A percentile compares a stretch with the other conserved stretches of the same genome.
Conservation (phyloP, 2,797 vertebrate species). For the Crypturellus tataupa region DNA sequence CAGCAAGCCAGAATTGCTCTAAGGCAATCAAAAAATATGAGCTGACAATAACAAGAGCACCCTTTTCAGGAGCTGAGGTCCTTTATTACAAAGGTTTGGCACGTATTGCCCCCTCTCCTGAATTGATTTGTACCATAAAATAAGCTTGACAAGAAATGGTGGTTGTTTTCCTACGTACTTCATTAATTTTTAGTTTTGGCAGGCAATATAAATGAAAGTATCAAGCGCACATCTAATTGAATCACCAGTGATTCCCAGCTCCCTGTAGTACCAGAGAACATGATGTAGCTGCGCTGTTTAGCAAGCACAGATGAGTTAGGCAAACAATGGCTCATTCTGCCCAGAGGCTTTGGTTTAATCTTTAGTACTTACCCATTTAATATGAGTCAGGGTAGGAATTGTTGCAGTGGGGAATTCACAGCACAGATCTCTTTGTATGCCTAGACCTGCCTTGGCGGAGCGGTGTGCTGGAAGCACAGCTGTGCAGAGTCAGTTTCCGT, state of each 20-base stretch:
- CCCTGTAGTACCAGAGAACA: constrained; percentile 64
- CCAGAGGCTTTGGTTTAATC: constrained; percentile 55
- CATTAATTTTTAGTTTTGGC: constrained; percentile 83
- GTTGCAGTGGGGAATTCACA: constrained; percentile 6
- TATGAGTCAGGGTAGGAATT: constrained; percentile 1
- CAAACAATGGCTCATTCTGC: constrained; percentile 64
- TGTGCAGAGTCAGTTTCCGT: not conserved
- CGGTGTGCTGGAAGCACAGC: not conserved
- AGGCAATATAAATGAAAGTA: constrained; percentile 78
- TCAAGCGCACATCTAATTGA: constrained; percentile 77
- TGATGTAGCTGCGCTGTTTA: constrained; percentile 64
- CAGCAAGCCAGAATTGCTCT: not conserved
- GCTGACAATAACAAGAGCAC: constrained; percentile 36
- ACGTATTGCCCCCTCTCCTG: constrained; percentile 53
- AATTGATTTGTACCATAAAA: constrained; percentile 77
- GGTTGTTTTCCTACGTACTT: constrained; percentile 77
- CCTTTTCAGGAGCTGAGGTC: not conserved
- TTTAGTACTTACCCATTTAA: constrained; percentile 25
- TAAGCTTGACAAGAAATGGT: constrained; percentile 72
- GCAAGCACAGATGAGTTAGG: constrained; percentile 59
- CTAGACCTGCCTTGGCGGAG: not conserved
- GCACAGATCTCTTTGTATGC: not conserved
- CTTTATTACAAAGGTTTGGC: constrained; percentile 72
- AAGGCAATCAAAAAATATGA: not conserved
- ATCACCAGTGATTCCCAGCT: constrained; percentile 71